phyloP scores from a whole-genome alignment of 2,797 vertebrate genomes.

The Gymnocypris eckloni region DNA sequence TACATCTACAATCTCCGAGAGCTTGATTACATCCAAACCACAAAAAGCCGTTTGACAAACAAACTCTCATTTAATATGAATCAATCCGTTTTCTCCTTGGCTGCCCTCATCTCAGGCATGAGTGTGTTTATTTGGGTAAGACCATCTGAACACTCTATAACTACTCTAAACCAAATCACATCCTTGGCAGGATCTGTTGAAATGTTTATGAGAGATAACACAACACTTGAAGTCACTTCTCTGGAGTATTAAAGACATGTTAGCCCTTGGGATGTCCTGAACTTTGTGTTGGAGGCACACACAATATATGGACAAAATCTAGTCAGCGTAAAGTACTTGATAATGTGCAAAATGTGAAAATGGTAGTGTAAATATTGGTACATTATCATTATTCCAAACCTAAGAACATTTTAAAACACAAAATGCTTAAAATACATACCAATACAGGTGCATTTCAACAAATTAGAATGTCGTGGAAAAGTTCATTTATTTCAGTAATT shows the following conservation, averaged over 20 bases:
- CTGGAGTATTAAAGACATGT: constrained; percentile 53
- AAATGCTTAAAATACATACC: too few species aligned
- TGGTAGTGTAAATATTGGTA: neutral
- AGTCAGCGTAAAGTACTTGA: neutral
- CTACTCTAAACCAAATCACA: constrained; percentile 51
- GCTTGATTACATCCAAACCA: constrained; percentile 16
- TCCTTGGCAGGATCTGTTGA: constrained; percentile 70
- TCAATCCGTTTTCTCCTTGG: constrained; percentile 7
- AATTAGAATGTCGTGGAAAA: too few species aligned
- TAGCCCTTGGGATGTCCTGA: constrained; percentile 70
- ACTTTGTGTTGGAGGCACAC: constrained; percentile 32
- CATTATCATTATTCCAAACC: neutral
- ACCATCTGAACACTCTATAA: constrained; percentile 16
- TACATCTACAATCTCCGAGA: neutral
- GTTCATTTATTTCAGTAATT: too few species aligned
- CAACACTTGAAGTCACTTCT: constrained; percentile 68
- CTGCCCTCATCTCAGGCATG: constrained; percentile 21
- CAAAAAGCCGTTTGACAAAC: constrained; percentile 2
- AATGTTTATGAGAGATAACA: constrained; percentile 75
- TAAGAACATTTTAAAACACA: neutral
- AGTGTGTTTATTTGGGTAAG: constrained; percentile 31
- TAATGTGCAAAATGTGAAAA: neutral
- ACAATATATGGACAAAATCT: constrained; percentile 8
- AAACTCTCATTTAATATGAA: constrained; percentile 38
- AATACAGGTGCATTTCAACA: too few species aligned